These are phyloP conservation scores for Schizotus pectinicornis DNA, from an alignment of 2,888 invertebrate genomes.

Conservation along the genomic window DNA sequence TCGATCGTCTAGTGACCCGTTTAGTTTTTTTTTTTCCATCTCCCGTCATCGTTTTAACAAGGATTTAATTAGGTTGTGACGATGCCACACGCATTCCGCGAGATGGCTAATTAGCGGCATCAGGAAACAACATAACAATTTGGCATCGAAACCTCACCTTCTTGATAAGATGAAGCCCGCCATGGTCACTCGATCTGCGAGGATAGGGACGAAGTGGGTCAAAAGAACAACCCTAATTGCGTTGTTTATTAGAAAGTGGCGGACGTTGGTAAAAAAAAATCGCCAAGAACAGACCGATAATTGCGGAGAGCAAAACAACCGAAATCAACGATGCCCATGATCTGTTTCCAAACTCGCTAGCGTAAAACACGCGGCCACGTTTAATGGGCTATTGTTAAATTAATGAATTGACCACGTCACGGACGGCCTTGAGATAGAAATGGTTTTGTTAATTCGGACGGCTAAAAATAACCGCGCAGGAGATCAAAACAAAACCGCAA, in stretches of 20 bases:
- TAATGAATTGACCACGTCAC: conserved; percentile 3
- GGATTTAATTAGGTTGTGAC: no score
- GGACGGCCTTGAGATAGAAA: background rate
- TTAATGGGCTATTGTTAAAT: conserved; percentile 3
- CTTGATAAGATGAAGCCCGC: background rate
- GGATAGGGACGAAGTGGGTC: background rate
- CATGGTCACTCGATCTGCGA: no score
- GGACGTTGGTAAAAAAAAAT: background rate
- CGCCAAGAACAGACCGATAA: background rate
- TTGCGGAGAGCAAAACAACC: background rate
- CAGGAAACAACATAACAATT: background rate
- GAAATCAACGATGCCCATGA: conserved; percentile 5
- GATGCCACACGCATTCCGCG: background rate
- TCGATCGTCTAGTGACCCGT: no score
- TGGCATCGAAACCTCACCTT: background rate
- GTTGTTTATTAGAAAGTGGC: conserved; percentile 1
- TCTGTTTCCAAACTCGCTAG: background rate
- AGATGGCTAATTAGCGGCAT: no score
- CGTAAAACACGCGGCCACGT: background rate
- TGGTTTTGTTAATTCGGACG: background rate
- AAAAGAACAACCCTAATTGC: conserved; percentile 11
- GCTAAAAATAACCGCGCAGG: no score
- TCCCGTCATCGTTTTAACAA: no score
- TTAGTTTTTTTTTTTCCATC: no score
- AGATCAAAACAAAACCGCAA: no score